Evolutionary conservation across 2,888 invertebrate genomes (phyloP).

Genomic region (Hemaris fuciformis): DNA sequence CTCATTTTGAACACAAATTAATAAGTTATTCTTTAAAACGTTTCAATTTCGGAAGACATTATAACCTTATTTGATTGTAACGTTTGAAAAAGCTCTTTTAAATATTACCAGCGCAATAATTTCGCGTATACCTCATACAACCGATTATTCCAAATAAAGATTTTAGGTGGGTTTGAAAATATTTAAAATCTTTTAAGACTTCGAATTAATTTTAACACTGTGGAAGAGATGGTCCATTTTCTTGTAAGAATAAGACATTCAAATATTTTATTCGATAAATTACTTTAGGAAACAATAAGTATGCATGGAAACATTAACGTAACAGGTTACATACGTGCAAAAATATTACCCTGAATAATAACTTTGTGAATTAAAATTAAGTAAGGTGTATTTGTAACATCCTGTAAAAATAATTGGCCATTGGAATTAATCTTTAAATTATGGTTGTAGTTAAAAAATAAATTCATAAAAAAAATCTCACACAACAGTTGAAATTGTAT

Average conservation of each 20-base stretch:
- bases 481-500: background rate
- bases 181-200: too few relatives aligned
- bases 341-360: background rate
- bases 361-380: background rate
- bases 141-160: background rate
- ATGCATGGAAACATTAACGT: background rate
- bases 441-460: background rate
- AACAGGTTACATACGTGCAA: background rate
- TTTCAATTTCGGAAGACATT: background rate
- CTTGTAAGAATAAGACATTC: too few relatives aligned
- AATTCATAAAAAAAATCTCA: background rate
- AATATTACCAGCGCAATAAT: background rate
- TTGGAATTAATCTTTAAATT: background rate
- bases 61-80: background rate
- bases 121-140: too few relatives aligned
- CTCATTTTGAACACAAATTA: background rate
- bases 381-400: background rate
- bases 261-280: background rate
- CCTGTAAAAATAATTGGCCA: background rate
- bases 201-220: too few relatives aligned
- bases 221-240: too few relatives aligned
- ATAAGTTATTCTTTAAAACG: background rate
- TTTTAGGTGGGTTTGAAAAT: too few relatives aligned
- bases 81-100: background rate
- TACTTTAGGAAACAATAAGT: background rate